phyloP scores from a whole-genome alignment of 2,797 vertebrate species.

The Antrozous pallidus region DNA sequence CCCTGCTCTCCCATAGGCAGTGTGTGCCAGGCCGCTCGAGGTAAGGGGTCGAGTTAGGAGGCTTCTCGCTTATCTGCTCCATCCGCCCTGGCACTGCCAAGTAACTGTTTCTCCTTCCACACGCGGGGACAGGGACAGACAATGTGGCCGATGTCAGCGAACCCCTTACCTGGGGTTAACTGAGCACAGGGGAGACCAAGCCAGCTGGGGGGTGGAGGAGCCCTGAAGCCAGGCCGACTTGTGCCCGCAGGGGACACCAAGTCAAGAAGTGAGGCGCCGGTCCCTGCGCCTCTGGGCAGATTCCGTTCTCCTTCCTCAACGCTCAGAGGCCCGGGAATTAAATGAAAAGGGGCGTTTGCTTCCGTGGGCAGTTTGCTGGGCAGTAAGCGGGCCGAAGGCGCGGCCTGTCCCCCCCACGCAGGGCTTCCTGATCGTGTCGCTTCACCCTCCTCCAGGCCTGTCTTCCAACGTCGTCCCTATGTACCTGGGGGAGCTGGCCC shows the following conservation, averaged over 20 bases:
- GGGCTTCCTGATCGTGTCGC: not conserved
- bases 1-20: not conserved
- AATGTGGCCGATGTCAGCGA: rapidly evolving
- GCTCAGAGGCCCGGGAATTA: not conserved
- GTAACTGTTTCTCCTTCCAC: not conserved
- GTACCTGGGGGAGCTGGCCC: constrained; percentile 95
- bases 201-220: not conserved
- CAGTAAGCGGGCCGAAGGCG: not conserved
- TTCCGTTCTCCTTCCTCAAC: not conserved
- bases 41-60: not conserved
- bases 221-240: not conserved
- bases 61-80: not conserved
- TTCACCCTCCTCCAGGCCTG: constrained; percentile 83
- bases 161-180: not conserved
- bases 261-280: not conserved
- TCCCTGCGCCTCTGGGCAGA: not conserved
- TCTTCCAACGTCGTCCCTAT: constrained; percentile 96
- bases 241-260: not conserved
- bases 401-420: rapidly evolving
- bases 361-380: not conserved
- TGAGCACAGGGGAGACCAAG: not conserved
- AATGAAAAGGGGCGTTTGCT: not conserved
- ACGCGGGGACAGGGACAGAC: not conserved
- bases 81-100: not conserved
- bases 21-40: not conserved